A percentile compares a stretch with the other conserved stretches of the same genome.
Evolutionary conservation across 2,888 invertebrate species (phyloP).

Genomic region (Dysmachus trigonus): DNA sequence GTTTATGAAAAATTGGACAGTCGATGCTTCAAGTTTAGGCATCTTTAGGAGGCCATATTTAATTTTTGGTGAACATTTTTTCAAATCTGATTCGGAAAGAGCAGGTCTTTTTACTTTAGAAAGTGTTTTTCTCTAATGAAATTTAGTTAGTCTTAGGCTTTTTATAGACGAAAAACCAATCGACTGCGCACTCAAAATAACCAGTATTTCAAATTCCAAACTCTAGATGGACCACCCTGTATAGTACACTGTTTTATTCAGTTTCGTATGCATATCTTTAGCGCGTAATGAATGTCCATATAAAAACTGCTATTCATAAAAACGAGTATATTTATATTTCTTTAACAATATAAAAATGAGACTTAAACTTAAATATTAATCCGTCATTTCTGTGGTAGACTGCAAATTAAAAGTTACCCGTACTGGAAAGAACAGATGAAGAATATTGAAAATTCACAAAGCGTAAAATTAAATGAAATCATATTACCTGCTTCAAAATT

Average conservation of each 20-base stretch:
- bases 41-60: too few relatives aligned
- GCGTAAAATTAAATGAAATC: neutral
- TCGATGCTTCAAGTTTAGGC: too few relatives aligned
- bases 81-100: too few relatives aligned
- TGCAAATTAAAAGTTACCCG: neutral
- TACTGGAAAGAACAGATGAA: neutral
- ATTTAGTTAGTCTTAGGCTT: too few relatives aligned
- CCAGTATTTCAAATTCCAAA: too few relatives aligned
- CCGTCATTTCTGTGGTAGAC: neutral
- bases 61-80: too few relatives aligned
- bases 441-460: neutral
- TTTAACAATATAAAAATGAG: neutral
- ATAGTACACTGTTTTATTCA: neutral
- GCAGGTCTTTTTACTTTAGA: too few relatives aligned
- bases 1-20: too few relatives aligned
- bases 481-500: slow-evolving; percentile 58
- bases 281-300: neutral
- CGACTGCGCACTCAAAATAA: too few relatives aligned
- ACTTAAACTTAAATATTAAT: neutral
- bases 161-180: too few relatives aligned
- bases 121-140: too few relatives aligned
- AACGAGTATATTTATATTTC: neutral
- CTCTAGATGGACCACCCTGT: too few relatives aligned
- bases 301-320: neutral
- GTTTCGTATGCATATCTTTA: neutral